Conservation (phyloP, 2,797 vertebrate species). For the Cirrhinus mrigala region DNA sequence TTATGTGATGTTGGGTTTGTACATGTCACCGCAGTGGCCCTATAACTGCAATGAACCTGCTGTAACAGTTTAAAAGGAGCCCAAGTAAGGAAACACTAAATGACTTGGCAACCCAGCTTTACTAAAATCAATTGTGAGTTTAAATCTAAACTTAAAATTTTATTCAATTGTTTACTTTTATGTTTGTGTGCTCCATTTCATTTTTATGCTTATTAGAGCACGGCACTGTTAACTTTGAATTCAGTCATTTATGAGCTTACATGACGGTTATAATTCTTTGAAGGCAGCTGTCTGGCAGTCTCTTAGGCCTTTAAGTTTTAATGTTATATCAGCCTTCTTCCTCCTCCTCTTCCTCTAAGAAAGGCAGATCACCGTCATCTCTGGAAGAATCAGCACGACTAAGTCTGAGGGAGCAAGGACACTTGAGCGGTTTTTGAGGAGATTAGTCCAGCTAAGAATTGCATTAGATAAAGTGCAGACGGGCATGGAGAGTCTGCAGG, state of each 20-base stretch:
- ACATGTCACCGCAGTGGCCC: no score
- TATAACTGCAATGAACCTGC: neutral
- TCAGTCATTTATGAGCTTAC: neutral
- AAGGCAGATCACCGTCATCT: constrained; percentile 1
- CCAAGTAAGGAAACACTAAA: neutral
- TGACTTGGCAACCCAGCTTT: neutral
- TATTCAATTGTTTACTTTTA: neutral
- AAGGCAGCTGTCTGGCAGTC: neutral
- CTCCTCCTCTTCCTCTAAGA: neutral
- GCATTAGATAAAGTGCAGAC: constrained; percentile 54
- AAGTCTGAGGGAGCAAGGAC: constrained; percentile 32
- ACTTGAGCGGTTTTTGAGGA: constrained; percentile 43
- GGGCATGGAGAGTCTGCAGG: constrained; percentile 14
- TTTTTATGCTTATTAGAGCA: neutral
- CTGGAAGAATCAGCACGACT: constrained; percentile 12
- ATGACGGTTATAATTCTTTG: neutral
- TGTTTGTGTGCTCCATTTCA: neutral
- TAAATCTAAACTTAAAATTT: neutral
- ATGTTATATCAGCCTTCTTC: neutral
- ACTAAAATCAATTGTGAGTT: neutral
- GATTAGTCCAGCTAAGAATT: constrained; percentile 49
- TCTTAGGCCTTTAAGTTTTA: neutral
- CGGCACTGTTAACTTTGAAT: neutral
- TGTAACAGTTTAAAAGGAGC: neutral
- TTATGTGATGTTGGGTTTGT: no score